Percentiles rank a stretch among this genome's conserved stretches.
Conservation (phyloP, 2,888 invertebrate species). For the Acanthacorydalis orientalis region DNA sequence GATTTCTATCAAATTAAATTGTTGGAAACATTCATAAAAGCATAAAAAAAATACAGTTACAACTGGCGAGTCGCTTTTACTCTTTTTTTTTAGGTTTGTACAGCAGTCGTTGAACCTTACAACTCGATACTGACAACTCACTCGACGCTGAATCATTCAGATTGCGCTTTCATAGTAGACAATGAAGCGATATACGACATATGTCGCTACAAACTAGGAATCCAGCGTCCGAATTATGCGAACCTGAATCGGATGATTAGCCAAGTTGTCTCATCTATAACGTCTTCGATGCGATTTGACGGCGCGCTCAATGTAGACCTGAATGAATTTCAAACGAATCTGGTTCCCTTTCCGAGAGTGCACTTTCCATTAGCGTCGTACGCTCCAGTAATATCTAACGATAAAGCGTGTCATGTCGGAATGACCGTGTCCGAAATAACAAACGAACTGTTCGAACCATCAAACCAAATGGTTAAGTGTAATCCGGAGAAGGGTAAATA, state of each 20-base stretch:
- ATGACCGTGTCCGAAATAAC: slow-evolving; percentile 71
- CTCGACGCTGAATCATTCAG: slow-evolving; percentile 70
- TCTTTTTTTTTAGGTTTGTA: slow-evolving; percentile 47
- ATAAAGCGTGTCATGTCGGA: slow-evolving; percentile 57
- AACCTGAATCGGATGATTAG: slow-evolving; percentile 75
- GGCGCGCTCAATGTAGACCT: slow-evolving; percentile 81
- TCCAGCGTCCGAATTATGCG: slow-evolving; percentile 68
- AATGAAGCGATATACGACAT: slow-evolving; percentile 91
- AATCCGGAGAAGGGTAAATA: slow-evolving; percentile 72
- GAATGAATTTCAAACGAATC: slow-evolving; percentile 80
- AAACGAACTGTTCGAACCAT: slow-evolving; percentile 73
- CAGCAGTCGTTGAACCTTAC: slow-evolving; percentile 89
- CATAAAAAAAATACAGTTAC: too few relatives aligned
- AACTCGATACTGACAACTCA: slow-evolving; percentile 85
- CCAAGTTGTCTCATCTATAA: slow-evolving; percentile 74
- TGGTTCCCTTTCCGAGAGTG: slow-evolving; percentile 83
- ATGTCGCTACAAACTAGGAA: slow-evolving; percentile 67
- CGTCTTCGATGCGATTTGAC: slow-evolving; percentile 72
- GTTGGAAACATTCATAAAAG: too few relatives aligned
- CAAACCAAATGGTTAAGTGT: slow-evolving; percentile 82
- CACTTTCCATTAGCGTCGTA: slow-evolving; percentile 69
- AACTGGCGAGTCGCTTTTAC: neutral
- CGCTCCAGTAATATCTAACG: slow-evolving; percentile 53
- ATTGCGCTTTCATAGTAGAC: slow-evolving; percentile 89
- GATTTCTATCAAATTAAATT: too few relatives aligned